A percentile compares a stretch with the other conserved stretches of the same genome.
These are phyloP conservation scores for Heliconius aoede DNA, from an alignment of 2,888 invertebrate species.

Conservation along the genomic window DNA sequence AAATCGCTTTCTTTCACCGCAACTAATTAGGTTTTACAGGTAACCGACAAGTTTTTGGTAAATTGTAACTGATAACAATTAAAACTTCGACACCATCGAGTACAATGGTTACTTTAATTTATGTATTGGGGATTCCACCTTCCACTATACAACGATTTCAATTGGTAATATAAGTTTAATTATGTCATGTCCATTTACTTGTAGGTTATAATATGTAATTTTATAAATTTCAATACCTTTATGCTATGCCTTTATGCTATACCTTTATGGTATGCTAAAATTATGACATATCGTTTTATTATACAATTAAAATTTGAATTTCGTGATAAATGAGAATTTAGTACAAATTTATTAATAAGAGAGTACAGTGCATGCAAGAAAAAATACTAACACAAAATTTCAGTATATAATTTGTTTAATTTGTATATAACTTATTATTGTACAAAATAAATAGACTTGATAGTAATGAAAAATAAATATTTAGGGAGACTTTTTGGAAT, in stretches of 20 bases:
- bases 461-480: no score
- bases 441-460: no score
- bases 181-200: slow-evolving; percentile 14
- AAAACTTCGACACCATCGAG: slow-evolving; percentile 5
- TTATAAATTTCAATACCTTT: background rate
- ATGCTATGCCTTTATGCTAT: no score
- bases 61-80: slow-evolving; percentile 29
- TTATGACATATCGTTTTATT: no score
- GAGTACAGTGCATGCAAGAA: background rate
- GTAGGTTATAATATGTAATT: background rate
- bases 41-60: slow-evolving; percentile 52
- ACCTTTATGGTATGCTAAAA: no score
- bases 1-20: slow-evolving; percentile 65
- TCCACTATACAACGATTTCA: slow-evolving; percentile 10
- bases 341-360: background rate
- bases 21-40: slow-evolving; percentile 59
- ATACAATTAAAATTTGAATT: background rate
- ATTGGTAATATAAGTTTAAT: slow-evolving; percentile 21
- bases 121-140: slow-evolving; percentile 21
- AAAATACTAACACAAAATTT: background rate
- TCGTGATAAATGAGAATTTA: background rate
- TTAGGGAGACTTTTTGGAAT: no score
- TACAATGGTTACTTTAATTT: slow-evolving; percentile 19
- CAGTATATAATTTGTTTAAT: no score
- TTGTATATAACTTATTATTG: no score